phyloP scores from a whole-genome alignment of 2,888 invertebrate species.

The Drosophila nigricruria region DNA sequence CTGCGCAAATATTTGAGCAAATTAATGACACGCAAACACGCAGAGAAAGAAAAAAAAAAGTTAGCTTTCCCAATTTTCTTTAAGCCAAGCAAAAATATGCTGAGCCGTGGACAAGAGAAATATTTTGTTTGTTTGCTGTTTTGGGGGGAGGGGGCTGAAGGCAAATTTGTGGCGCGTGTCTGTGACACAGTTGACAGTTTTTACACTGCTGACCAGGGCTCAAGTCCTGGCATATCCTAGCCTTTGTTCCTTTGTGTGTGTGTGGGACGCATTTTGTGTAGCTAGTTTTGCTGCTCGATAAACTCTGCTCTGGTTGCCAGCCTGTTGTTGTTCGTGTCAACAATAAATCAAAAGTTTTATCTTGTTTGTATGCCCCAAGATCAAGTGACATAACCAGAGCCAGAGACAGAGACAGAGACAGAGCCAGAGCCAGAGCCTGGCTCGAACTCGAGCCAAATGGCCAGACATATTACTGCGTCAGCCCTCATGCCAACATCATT shows the following conservation, averaged over 20 bases:
- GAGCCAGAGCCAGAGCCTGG: neutral
- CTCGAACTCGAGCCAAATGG: constrained; percentile 32
- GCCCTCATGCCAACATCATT: constrained; percentile 55
- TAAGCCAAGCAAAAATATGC: constrained; percentile 39
- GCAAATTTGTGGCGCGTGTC: constrained; percentile 71
- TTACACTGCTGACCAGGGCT: constrained; percentile 23
- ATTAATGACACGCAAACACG: constrained; percentile 67
- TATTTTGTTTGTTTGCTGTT: constrained; percentile 33
- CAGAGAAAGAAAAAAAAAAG: constrained; percentile 32
- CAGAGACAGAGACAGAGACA: neutral
- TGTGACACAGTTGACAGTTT: constrained; percentile 73
- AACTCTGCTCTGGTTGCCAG: constrained; percentile 32
- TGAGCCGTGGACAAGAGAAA: constrained; percentile 12
- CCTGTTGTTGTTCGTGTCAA: constrained; percentile 72
- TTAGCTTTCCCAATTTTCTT: constrained; percentile 45
- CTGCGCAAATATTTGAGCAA: constrained; percentile 70
- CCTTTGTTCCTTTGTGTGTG: constrained; percentile 11
- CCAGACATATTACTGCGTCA: constrained; percentile 53
- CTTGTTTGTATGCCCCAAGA: constrained; percentile 55
- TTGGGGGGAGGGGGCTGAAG: constrained; percentile 28
- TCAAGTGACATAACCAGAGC: constrained; percentile 19
- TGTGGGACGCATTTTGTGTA: constrained; percentile 60
- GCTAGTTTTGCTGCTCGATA: constrained; percentile 47
- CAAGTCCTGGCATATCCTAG: constrained; percentile 11
- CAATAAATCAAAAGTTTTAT: constrained; percentile 80